A percentile compares a stretch with the other conserved stretches of the same genome.
phyloP scores from a whole-genome alignment of 2,888 invertebrate genomes.

The Hypselothyrea guttata region DNA sequence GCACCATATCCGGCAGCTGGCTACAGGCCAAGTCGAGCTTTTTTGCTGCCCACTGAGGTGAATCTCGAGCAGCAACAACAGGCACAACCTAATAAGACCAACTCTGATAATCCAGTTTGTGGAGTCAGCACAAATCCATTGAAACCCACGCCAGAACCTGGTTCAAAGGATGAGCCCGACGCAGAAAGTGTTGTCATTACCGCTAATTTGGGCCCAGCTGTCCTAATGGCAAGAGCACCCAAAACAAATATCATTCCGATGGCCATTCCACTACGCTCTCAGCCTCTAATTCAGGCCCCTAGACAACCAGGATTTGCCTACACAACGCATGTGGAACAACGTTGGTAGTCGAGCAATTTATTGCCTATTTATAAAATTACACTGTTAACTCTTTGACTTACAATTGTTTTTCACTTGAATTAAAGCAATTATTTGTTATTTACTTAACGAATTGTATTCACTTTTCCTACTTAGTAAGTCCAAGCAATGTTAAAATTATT shows the following conservation, averaged over 20 bases:
- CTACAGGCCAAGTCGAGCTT: conserved; percentile 71
- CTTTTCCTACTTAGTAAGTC: too few species aligned
- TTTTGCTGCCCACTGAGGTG: conserved; percentile 66
- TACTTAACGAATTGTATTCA: neutral
- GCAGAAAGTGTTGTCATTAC: conserved; percentile 70
- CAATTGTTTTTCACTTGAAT: neutral
- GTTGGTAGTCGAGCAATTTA: conserved; percentile 50
- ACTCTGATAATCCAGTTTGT: conserved; percentile 72
- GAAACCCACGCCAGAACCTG: conserved; percentile 71
- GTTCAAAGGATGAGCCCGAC: conserved; percentile 69
- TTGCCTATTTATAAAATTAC: neutral
- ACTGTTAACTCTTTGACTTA: conserved; percentile 41
- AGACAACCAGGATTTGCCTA: conserved; percentile 50
- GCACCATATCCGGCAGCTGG: conserved; percentile 76
- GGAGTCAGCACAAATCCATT: conserved; percentile 76
- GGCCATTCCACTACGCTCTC: conserved; percentile 66
- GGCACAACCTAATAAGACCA: conserved; percentile 26
- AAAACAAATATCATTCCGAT: conserved; percentile 45
- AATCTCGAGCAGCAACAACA: conserved; percentile 17
- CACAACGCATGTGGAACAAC: conserved; percentile 62
- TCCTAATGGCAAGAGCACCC: conserved; percentile 47
- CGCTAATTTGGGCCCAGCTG: conserved; percentile 52
- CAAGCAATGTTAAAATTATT: too few species aligned
- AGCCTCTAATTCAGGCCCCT: conserved; percentile 51
- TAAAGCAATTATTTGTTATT: conserved; percentile 12